Evolutionary conservation across 1,140 invertebrate genomes (phyloP), one percentile per base, ranked within the genome.

Genomic region (Bemisia tabaci): DNA sequence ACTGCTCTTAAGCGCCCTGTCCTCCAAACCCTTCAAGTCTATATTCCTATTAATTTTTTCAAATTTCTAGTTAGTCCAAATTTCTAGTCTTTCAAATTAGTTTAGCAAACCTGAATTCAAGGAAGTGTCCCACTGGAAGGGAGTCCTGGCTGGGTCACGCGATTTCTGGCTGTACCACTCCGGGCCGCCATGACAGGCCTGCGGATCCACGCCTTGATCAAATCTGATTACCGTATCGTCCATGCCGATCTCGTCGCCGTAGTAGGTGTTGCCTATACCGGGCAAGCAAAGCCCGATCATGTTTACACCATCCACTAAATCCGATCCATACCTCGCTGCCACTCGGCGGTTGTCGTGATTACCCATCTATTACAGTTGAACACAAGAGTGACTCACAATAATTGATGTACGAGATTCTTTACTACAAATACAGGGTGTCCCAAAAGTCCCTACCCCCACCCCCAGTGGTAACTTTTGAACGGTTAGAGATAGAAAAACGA

Each of bases 161-260:
- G 76, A 82, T 22, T 73, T 76, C 1, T 76, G 65, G 0, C 72
- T 59, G 71, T 84, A 83, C 59, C 79, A 76, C n/a, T 82, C 76
- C 9, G 79, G 79, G 23, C 27, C 80, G 79, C 68, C 65, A n/a
- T 66, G 60, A 22, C 62, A 26, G 0, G 64, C 71, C 1, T 73
- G 72, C 0, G 82, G 81, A 70, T 83, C 82, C 0, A 79, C 67
- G 0, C 81, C 80, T 69, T 83, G 79, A 66, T 81, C 78, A 77
- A 78, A 84, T 62, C 76, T 78, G 0, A 87, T 76, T 62, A 73
- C 75, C 0, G n/a, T n/a, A n/a, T n/a, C n/a, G n/a, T n/a, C n/a
- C n/a, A n/a, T n/a, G n/a, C n/a, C n/a, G n/a, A n/a, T 82, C 72
- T 90, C 88, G 73, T 90, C 87, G 1, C 87, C 91, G 76, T 91